Base-by-base conservation (phyloP, 2,797 vertebrate species). In the Rhinoraja longicauda region DNA sequence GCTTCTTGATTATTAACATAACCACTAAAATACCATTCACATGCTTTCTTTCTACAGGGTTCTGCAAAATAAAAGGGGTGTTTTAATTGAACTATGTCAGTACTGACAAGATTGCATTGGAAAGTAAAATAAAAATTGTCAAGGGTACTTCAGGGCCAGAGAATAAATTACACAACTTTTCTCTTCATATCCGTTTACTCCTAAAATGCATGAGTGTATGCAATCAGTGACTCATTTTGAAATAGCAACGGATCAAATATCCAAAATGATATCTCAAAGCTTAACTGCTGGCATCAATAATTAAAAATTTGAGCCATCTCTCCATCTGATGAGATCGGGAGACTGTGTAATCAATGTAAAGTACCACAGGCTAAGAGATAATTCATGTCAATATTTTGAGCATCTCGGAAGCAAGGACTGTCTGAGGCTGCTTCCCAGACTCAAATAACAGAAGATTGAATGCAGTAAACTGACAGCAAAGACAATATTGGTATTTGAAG, bases 231-330 rank as follows among this genome's bases (percentile, higher is more conserved):
- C 24, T 91, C 67, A 73, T 73, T 91, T 73, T 45, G 67, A 91
- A 91, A 91, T 9, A 73, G 36, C 10, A 39, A 91, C 67, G 26
- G 67, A 73, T 91, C 67, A 53, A 91, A 53, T 91, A 53, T 72
- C 67, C 39, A 64, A 73, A 91, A 26, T 73, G 90, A 91, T 91
- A 91, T 21, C 39, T 73, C 67, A 91, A 91, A 91, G 32, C 73
- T 72, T 72, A 45, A 53, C 29, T 72, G 21, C 67, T 91, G 36
- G 90, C 70, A 73, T 70, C 70, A 91, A 73, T 73, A 70, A 88
- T 73, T 72, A 73, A 91, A 39, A 53, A 72, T 39, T 72, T 91
- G 67, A 91, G 70, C 67, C 67, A 73, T 73, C 32, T 91, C 39
- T 73, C 67, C 67, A 39, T 72, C 12, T 45, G 90, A 91, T 26